phyloP scores from a whole-genome alignment of 2,888 invertebrate species.

The Cephalotes varians region DNA sequence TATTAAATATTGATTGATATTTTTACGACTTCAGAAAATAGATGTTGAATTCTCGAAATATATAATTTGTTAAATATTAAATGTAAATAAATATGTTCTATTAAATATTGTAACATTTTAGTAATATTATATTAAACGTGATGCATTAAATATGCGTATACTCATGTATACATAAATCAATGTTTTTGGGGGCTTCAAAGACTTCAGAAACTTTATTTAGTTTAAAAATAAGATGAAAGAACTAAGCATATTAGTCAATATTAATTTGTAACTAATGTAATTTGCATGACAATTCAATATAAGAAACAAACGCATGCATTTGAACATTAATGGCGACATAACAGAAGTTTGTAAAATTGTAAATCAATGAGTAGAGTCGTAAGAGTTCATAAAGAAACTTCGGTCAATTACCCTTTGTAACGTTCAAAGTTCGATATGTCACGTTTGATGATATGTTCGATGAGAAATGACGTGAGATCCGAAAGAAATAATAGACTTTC shows the following conservation, averaged over 20 bases:
- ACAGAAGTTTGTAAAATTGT: not conserved
- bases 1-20: not conserved
- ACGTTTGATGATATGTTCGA: not conserved
- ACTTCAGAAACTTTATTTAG: not conserved
- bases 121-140: not conserved
- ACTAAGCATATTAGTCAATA: not conserved
- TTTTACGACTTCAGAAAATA: not conserved
- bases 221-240: not conserved
- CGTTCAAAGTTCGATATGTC: conserved; percentile 1
- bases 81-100: not conserved
- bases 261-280: not conserved
- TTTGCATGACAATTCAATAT: not conserved
- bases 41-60: not conserved
- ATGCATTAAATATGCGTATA: not conserved
- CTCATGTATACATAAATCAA: not conserved
- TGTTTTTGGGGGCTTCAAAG: not conserved
- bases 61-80: not conserved
- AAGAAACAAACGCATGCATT: not conserved
- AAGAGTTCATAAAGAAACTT: not conserved
- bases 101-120: not conserved
- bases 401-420: not conserved
- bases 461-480: not conserved
- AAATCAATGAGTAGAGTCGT: not conserved
- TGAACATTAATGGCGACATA: not conserved
- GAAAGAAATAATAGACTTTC: conserved; percentile 12